Base-by-base conservation (phyloP, 2,113 vertebrate species). In the Leptobrachium leishanense region DNA sequence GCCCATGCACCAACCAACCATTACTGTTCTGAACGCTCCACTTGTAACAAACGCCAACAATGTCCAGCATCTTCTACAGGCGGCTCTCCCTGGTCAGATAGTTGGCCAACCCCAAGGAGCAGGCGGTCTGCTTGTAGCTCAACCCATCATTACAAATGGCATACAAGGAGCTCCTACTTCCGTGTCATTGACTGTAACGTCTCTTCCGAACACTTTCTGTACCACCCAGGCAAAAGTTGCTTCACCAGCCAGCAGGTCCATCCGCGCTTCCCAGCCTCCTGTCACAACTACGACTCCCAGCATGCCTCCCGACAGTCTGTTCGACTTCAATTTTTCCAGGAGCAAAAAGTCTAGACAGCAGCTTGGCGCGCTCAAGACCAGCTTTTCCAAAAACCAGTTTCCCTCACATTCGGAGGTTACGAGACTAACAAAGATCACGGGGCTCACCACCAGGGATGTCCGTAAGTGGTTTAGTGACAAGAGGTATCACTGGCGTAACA, bases 391-490 rank as follows among this genome's bases (percentile, higher is more conserved):
- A 73, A 94, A 89, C 83, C 97, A 98, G 87, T 99, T 98, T 84
- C 98, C 98, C 0, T 94, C 94, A 74, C 97, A 97, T 84, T 92
- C 94, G 0, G 97, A 99, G 84, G 96, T 99, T 0, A 96, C 97
- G 66, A 91, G 95, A 40, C 94, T 99, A 77, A 94, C 96, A 20
- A 88, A 92, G 79, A 89, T 97, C 71, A 99, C 97, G 0, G 95
- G 97, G 13, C 92, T 99, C 50, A 92, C 93, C 0, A 95, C 95
- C 43, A 94, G 96, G 73, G 97, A 99, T 83, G 96, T 99, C 9
- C 94, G 98, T 20, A 99, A 99, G 81, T 99, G 98, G 98, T 99
- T 99, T 89, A 99, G 98, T 0, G 98, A 99, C 72, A 92, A 96
- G 15, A 90, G 98, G 40, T 99, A 99, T 90, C 97, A 99, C 85